Conservation (phyloP, 2,888 invertebrate genomes). For the Carabus problematicus region DNA sequence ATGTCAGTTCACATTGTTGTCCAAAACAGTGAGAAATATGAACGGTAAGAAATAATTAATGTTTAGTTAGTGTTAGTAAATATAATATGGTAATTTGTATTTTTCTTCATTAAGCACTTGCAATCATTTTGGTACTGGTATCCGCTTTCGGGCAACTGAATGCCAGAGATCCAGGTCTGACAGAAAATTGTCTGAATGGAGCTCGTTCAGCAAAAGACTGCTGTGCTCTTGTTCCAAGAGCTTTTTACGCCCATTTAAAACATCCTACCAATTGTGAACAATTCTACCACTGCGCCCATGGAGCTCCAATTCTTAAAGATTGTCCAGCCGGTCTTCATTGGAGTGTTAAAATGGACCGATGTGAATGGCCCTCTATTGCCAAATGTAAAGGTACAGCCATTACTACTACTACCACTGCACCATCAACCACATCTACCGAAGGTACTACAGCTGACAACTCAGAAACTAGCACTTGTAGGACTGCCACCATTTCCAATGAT, state of each 20-base stretch:
- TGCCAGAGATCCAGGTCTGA: not conserved
- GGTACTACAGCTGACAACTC: conserved; percentile 6
- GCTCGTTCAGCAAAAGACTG: not conserved
- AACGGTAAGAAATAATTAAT: too few species aligned
- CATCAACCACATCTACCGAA: too few species aligned
- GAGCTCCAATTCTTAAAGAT: conserved; percentile 13
- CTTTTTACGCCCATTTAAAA: conserved; percentile 22
- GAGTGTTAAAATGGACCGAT: conserved; percentile 17
- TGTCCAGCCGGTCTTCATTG: conserved; percentile 31
- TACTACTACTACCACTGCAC: conserved; percentile 11
- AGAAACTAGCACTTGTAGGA: not conserved
- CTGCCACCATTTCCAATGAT: too few species aligned
- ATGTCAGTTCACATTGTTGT: not conserved
- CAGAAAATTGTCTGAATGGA: not conserved
- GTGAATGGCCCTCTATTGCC: conserved; percentile 27
- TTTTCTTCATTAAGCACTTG: too few species aligned
- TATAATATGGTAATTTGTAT: too few species aligned
- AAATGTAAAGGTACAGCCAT: conserved; percentile 18
- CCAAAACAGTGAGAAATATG: not conserved
- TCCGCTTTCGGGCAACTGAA: conserved; percentile 12
- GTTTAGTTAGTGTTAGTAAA: too few species aligned
- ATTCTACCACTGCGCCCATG: conserved; percentile 39
- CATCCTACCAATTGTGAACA: conserved; percentile 29
- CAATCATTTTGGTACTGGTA: not conserved
- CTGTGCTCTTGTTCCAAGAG: conserved; percentile 2